Conservation (phyloP, 2,113 vertebrate species). For the Corynorhinus townsendii region DNA sequence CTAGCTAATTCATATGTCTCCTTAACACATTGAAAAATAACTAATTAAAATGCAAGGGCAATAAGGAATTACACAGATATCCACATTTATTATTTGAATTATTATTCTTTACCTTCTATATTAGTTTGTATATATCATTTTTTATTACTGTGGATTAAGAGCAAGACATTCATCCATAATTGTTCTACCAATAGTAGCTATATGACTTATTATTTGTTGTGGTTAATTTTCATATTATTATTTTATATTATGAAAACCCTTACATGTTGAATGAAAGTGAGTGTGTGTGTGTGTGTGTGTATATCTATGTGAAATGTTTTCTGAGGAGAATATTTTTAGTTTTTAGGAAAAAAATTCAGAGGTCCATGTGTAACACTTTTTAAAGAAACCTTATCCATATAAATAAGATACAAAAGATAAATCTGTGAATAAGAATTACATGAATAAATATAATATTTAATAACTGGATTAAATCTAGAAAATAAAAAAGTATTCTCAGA, state of each 20-base stretch:
- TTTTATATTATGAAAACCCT: neutral
- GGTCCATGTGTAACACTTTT: neutral
- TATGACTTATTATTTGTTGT: neutral
- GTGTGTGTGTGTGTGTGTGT: neutral
- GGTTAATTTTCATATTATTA: neutral
- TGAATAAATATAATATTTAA: neutral
- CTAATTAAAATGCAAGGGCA: neutral
- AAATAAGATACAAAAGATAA: neutral
- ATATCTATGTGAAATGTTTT: neutral
- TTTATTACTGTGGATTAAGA: neutral
- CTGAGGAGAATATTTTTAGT: neutral
- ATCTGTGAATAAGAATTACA: neutral
- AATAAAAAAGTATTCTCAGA: neutral
- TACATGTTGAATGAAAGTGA: neutral
- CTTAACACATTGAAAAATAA: neutral
- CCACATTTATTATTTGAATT: neutral
- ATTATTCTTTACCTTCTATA: neutral
- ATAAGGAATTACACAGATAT: neutral
- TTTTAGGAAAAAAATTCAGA: neutral
- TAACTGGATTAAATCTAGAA: neutral
- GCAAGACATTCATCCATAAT: neutral
- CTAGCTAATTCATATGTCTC: neutral
- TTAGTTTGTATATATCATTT: neutral
- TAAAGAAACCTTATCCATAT: neutral
- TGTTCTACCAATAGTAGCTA: neutral